A percentile compares a stretch with the other conserved stretches of the same genome.
phyloP scores from a whole-genome alignment of 2,888 invertebrate species.

The Cancer borealis region DNA sequence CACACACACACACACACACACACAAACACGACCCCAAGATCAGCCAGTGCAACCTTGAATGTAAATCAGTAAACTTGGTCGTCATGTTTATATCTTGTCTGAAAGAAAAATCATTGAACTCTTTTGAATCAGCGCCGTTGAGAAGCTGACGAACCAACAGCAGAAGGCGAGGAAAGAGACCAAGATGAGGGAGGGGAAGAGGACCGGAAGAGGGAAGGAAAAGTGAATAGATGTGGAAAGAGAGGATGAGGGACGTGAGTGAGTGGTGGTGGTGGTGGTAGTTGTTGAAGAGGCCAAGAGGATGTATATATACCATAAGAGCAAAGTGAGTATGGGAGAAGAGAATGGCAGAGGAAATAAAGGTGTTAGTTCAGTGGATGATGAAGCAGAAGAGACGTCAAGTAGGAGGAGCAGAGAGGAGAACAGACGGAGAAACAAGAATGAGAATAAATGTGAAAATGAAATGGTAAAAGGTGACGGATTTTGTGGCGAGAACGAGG shows the following conservation, averaged over 20 bases:
- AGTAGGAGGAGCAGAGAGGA: not conserved
- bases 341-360: no score
- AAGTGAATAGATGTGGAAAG: not conserved
- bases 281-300: no score
- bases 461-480: not conserved
- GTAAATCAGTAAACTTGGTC: not conserved
- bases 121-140: not conserved
- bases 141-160: not conserved
- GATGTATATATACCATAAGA: no score
- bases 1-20: constrained; percentile 17
- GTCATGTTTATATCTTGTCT: not conserved
- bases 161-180: not conserved
- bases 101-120: constrained; percentile 12
- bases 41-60: not conserved
- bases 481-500: not conserved
- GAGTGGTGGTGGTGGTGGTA: no score
- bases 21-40: not conserved
- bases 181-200: not conserved
- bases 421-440: not conserved
- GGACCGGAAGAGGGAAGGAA: not conserved
- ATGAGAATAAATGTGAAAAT: not conserved
- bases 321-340: no score
- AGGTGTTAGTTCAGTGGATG: no score
- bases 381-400: not conserved
- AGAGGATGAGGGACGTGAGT: not conserved